phyloP scores from a whole-genome alignment of 2,797 vertebrate species.

The Acomys russatus region DNA sequence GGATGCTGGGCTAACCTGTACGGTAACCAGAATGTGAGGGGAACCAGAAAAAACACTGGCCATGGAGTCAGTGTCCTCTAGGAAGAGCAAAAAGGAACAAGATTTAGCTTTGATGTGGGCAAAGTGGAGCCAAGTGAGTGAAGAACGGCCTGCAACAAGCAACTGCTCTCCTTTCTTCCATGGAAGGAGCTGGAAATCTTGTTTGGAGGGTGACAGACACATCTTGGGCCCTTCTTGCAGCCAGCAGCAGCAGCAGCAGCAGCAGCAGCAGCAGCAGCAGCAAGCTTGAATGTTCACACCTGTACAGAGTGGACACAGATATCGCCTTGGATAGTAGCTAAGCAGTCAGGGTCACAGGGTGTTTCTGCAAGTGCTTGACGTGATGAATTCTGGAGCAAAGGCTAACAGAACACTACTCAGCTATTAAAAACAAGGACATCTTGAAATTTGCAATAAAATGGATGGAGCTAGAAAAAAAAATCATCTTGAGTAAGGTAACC shows the following conservation, averaged over 20 bases:
- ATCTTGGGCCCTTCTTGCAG: background rate
- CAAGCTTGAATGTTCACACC: background rate
- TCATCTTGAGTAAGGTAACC: too few relatives aligned
- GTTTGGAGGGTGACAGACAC: too few relatives aligned
- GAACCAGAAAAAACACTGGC: background rate
- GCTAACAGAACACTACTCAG: too few relatives aligned
- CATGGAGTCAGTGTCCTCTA: background rate
- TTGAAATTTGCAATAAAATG: too few relatives aligned
- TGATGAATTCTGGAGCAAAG: background rate
- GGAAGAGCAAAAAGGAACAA: background rate
- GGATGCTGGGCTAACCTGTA: background rate
- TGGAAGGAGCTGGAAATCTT: background rate
- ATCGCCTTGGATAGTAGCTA: background rate
- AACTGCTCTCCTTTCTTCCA: background rate
- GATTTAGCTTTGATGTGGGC: background rate
- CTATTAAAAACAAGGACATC: too few relatives aligned
- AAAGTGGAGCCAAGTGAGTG: background rate
- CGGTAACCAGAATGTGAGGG: background rate
- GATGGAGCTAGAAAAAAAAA: too few relatives aligned
- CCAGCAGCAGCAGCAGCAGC: background rate
- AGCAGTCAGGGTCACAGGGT: background rate
- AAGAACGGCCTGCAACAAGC: background rate
- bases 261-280: background rate
- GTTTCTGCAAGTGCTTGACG: background rate
- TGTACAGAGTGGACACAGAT: background rate